Percentiles rank a stretch among this genome's conserved stretches.
These are phyloP conservation scores for Paraplagusia blochii DNA, from an alignment of 2,113 vertebrate genomes.

Conservation along the genomic window DNA sequence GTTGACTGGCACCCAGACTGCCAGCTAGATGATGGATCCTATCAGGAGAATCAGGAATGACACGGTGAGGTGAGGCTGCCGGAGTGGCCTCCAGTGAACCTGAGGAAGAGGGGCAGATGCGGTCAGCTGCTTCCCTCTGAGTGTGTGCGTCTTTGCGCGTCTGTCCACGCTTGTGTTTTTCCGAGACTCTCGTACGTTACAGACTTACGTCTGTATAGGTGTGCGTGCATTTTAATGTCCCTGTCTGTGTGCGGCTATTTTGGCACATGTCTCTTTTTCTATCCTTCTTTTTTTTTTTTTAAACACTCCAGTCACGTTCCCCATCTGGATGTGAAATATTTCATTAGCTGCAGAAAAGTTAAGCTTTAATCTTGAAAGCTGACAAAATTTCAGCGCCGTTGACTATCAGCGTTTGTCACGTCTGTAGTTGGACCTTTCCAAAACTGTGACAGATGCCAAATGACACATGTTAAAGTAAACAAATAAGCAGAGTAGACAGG, in stretches of 20 bases:
- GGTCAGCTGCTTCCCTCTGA: slow-evolving; percentile 52
- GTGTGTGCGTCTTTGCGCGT: slow-evolving; percentile 3
- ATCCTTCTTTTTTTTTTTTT: slow-evolving; percentile 35
- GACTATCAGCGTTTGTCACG: slow-evolving; percentile 44
- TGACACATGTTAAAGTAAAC: slow-evolving; percentile 41
- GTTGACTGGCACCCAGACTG: slow-evolving; percentile 72
- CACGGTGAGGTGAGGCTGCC: slow-evolving; percentile 59
- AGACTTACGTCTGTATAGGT: slow-evolving; percentile 3
- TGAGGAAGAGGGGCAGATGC: slow-evolving; percentile 67
- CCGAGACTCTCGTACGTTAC: not conserved
- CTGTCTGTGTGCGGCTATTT: slow-evolving; percentile 50
- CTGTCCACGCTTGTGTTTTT: not conserved
- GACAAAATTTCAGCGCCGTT: slow-evolving; percentile 55
- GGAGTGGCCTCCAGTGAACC: slow-evolving; percentile 65
- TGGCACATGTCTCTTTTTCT: slow-evolving; percentile 39
- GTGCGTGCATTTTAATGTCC: slow-evolving; percentile 20
- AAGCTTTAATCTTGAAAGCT: slow-evolving; percentile 58
- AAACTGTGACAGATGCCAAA: slow-evolving; percentile 62
- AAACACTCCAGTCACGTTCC: slow-evolving; percentile 49
- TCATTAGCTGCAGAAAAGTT: slow-evolving; percentile 52
- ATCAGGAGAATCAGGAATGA: slow-evolving; percentile 66
- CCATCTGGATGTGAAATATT: slow-evolving; percentile 66
- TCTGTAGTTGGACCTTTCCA: slow-evolving; percentile 30
- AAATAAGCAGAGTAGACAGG: too few relatives aligned
- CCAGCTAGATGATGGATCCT: slow-evolving; percentile 72